Conservation (phyloP, 1,140 invertebrate species). For the Mactra quadrangularis region DNA sequence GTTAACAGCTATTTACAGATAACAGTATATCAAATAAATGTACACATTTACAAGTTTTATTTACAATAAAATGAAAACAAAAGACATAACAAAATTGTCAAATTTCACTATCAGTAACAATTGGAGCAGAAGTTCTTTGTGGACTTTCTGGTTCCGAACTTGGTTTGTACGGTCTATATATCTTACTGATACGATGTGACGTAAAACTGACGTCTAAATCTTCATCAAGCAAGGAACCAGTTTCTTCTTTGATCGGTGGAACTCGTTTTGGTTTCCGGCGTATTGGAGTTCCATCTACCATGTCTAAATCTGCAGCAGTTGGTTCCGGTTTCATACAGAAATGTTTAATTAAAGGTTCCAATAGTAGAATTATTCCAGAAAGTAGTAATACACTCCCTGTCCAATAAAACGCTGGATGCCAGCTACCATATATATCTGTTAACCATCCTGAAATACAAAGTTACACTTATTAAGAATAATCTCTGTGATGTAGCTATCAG, state of each 20-base stretch:
- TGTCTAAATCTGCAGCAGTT: not conserved
- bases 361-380: not conserved
- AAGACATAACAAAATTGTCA: too few species aligned
- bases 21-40: too few species aligned
- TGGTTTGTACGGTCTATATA: constrained; percentile 31
- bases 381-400: not conserved
- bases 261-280: constrained; percentile 2
- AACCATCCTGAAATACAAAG: constrained; percentile 2
- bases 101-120: constrained; percentile 33
- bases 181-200: constrained; percentile 50
- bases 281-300: not conserved
- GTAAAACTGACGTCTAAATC: constrained; percentile 41
- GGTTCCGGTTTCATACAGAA: constrained; percentile 14
- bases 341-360: not conserved
- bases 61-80: too few species aligned
- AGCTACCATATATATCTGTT: not conserved
- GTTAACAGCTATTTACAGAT: too few species aligned
- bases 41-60: too few species aligned
- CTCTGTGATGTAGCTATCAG: too few species aligned
- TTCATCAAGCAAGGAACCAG: constrained; percentile 32
- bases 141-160: constrained; percentile 1
- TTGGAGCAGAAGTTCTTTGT: constrained; percentile 15
- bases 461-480: too few species aligned
- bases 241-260: not conserved
- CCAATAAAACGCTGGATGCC: not conserved